phyloP scores from a whole-genome alignment of 2,888 invertebrate species.

The Polietes domitor region DNA sequence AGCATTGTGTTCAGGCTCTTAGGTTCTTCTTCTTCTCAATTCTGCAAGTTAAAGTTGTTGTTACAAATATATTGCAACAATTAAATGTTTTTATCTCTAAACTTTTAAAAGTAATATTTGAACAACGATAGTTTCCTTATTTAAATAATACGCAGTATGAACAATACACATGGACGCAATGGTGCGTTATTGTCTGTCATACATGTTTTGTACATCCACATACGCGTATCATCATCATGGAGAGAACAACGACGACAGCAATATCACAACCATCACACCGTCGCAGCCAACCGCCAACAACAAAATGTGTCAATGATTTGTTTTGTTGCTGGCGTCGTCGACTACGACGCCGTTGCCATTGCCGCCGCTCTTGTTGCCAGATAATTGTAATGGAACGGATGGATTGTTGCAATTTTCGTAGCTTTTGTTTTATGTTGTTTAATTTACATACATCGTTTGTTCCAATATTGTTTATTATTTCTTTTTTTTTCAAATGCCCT shows the following conservation, averaged over 20 bases:
- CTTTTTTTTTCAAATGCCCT: conserved; percentile 48
- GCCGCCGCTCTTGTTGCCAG: neutral
- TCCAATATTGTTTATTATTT: conserved; percentile 34
- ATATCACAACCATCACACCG: neutral
- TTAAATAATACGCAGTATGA: neutral
- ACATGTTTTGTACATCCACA: neutral
- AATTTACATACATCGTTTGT: neutral
- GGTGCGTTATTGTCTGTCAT: neutral
- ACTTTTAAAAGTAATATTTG: no score
- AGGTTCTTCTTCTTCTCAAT: no score
- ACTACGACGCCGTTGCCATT: neutral
- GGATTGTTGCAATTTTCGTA: conserved; percentile 40
- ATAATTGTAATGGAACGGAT: conserved; percentile 50
- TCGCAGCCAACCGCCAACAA: neutral
- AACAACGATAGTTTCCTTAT: no score
- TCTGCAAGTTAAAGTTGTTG: no score
- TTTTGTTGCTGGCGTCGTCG: neutral
- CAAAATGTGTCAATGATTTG: conserved; percentile 49
- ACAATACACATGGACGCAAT: neutral
- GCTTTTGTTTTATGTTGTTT: neutral
- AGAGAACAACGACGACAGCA: neutral
- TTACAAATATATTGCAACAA: no score
- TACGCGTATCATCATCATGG: neutral
- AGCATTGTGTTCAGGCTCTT: no score
- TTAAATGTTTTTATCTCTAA: no score